phyloP scores from a whole-genome alignment of 2,113 vertebrate species.

The Phocoena sinus region DNA sequence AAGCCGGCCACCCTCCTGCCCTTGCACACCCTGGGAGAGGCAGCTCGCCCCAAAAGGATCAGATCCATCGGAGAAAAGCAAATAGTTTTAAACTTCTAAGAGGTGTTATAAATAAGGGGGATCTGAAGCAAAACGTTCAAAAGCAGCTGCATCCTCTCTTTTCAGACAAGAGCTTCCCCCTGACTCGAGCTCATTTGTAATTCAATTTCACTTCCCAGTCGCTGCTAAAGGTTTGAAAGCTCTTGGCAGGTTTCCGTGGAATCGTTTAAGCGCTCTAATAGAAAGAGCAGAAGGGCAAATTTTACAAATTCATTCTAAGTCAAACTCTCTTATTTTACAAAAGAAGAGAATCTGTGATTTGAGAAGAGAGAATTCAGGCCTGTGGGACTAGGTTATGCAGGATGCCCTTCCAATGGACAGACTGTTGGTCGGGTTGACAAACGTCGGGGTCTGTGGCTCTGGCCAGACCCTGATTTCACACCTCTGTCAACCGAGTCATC shows the following conservation, averaged over 20 bases:
- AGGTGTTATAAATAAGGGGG: conserved; percentile 50
- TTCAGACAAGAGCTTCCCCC: conserved; percentile 40
- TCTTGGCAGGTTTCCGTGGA: conserved; percentile 70
- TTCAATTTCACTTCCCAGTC: conserved; percentile 67
- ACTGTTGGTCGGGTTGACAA: background rate
- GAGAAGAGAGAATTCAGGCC: conserved; percentile 15
- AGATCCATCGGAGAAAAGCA: conserved; percentile 32
- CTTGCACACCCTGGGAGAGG: background rate
- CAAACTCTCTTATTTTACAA: conserved; percentile 56
- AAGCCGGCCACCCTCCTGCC: background rate
- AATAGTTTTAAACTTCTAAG: conserved; percentile 40
- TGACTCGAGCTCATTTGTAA: conserved; percentile 67
- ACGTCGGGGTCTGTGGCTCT: no score
- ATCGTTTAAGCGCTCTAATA: conserved; percentile 70
- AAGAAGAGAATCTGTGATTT: conserved; percentile 43
- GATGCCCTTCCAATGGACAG: background rate
- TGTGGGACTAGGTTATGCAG: background rate
- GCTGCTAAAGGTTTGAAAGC: conserved; percentile 65
- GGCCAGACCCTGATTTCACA: background rate
- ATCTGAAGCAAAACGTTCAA: conserved; percentile 44
- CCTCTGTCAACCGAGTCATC: background rate
- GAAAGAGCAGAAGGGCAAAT: conserved; percentile 73
- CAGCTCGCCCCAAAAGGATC: background rate
- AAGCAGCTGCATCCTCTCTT: conserved; percentile 38
- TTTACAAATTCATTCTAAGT: conserved; percentile 71